Evolutionary conservation across 1,140 invertebrate species (phyloP).

Genomic region (Hypothenemus hampei): DNA sequence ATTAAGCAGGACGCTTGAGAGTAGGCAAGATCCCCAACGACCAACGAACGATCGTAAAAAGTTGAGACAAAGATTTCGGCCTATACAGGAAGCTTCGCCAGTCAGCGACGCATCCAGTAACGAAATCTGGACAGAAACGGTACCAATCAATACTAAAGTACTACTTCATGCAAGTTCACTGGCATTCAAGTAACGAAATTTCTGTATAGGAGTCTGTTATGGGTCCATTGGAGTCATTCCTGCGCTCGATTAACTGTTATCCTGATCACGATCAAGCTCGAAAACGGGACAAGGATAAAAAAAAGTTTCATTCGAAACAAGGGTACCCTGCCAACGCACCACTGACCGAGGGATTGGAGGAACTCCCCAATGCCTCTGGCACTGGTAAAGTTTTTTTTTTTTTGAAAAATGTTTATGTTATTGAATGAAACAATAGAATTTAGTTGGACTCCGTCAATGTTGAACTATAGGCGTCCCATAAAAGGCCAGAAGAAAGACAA

Average conservation of each 20-base stretch:
- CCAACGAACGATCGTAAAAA: conserved; percentile 20
- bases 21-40: neutral
- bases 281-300: conserved; percentile 34
- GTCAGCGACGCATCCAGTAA: conserved; percentile 12
- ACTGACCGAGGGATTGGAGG: conserved; percentile 31
- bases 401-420: neutral
- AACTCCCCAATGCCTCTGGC: conserved; percentile 25
- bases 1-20: conserved; percentile 4
- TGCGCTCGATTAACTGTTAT: conserved; percentile 41
- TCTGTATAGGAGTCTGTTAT: conserved; percentile 34
- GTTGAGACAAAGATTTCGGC: conserved; percentile 29
- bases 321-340: conserved; percentile 36
- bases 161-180: neutral
- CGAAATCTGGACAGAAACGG: conserved; percentile 35
- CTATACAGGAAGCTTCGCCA: conserved; percentile 6
- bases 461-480: conserved; percentile 30
- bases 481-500: conserved; percentile 28
- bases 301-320: conserved; percentile 18
- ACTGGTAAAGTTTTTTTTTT: conserved; percentile 16
- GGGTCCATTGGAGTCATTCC: conserved; percentile 42
- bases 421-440: conserved; percentile 30
- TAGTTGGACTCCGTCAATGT: conserved; percentile 44
- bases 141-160: conserved; percentile 38
- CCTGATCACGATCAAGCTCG: conserved; percentile 40
- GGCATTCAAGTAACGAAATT: neutral